These are phyloP conservation scores for Coluber constrictor DNA, from an alignment of 2,797 vertebrate species.

Conservation along the genomic window DNA sequence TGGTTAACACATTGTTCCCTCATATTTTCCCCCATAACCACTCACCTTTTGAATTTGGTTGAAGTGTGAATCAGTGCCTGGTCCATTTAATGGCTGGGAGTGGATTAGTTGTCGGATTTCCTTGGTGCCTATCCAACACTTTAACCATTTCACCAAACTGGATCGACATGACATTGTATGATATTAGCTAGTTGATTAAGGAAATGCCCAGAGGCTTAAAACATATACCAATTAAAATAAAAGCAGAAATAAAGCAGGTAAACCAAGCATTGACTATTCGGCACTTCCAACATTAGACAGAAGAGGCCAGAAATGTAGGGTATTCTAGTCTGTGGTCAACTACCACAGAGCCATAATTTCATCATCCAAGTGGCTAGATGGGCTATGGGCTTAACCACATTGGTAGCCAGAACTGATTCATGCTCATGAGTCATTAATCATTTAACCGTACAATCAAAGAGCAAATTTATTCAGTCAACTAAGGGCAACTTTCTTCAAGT, in stretches of 20 bases:
- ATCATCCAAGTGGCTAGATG: background rate
- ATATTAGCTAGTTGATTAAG: background rate
- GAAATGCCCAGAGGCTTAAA: background rate
- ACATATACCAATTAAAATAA: background rate
- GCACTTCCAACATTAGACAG: too few relatives aligned
- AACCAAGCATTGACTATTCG: background rate
- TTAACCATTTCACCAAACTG: background rate
- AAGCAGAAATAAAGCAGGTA: background rate
- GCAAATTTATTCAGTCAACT: background rate
- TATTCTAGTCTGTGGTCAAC: background rate
- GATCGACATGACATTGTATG: background rate
- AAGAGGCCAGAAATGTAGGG: too few relatives aligned
- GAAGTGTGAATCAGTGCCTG: background rate
- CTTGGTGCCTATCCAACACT: background rate
- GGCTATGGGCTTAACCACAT: background rate
- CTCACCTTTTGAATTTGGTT: background rate
- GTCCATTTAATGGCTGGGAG: background rate
- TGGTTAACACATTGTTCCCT: background rate
- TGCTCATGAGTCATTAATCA: background rate
- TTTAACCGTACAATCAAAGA: background rate
- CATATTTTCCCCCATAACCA: background rate
- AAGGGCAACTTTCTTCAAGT: background rate
- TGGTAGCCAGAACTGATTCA: background rate
- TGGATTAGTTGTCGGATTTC: background rate
- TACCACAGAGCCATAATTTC: background rate